phyloP scores from a whole-genome alignment of 2,888 invertebrate species.

The Loripinus fragilis region DNA sequence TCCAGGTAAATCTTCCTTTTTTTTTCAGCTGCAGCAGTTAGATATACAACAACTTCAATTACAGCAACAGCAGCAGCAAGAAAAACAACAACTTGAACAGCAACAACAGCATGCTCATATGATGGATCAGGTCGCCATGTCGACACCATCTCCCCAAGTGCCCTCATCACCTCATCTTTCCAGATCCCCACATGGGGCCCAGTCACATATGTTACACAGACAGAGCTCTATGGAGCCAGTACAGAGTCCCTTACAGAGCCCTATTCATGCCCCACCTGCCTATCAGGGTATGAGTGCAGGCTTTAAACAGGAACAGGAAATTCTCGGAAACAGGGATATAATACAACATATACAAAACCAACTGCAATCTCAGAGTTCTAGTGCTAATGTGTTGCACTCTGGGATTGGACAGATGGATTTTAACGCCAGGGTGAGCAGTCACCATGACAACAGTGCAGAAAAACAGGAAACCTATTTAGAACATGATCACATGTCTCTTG shows the following conservation, averaged over 20 bases:
- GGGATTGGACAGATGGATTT: conserved; percentile 25
- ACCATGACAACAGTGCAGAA: conserved; percentile 38
- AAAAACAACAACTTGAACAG: conserved; percentile 38
- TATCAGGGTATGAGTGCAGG: neutral
- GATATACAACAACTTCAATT: conserved; percentile 57
- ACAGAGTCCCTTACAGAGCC: conserved; percentile 37
- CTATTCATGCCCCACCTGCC: conserved; percentile 1
- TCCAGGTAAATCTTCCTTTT: too few species aligned
- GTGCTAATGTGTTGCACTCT: conserved; percentile 14
- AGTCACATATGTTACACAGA: conserved; percentile 56
- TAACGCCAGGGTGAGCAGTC: conserved; percentile 43
- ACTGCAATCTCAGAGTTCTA: conserved; percentile 41
- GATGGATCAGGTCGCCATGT: neutral
- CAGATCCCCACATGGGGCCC: conserved; percentile 49
- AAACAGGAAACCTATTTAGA: neutral
- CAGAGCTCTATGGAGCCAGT: conserved; percentile 60
- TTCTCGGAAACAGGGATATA: conserved; percentile 40
- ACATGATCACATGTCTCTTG: neutral
- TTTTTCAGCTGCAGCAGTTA: conserved; percentile 46
- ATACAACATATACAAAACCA: conserved; percentile 40
- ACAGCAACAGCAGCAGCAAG: conserved; percentile 50
- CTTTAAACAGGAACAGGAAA: conserved; percentile 26
- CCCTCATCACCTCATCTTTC: conserved; percentile 56
- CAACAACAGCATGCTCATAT: conserved; percentile 23
- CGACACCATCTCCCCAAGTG: conserved; percentile 45